Percentiles rank a stretch among this genome's conserved stretches.
Evolutionary conservation across 2,113 vertebrate genomes (phyloP).

Genomic region (Sitta europaea): DNA sequence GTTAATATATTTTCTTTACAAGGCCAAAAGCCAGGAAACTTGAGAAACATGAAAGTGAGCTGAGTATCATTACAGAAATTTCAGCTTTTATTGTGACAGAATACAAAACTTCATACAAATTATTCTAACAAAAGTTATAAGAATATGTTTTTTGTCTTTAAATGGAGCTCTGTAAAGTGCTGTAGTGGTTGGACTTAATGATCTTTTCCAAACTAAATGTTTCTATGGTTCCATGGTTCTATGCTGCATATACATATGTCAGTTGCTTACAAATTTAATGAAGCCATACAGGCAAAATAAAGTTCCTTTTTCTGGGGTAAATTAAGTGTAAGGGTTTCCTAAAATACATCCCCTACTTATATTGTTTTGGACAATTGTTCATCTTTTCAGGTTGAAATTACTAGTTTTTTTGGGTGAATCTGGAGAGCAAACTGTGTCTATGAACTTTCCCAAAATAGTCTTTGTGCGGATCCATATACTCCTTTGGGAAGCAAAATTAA

Average conservation of each 20-base stretch:
- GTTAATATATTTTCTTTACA: neutral
- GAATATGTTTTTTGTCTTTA: neutral
- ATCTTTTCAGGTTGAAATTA: neutral
- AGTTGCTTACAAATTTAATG: neutral
- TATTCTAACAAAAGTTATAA: neutral
- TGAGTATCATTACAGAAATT: slow-evolving; percentile 2
- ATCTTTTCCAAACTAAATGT: neutral
- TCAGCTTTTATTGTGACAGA: neutral
- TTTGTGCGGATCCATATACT: neutral
- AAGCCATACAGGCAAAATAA: neutral
- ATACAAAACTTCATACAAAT: neutral
- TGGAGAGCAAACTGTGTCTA: neutral
- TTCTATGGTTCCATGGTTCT: neutral
- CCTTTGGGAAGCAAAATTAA: neutral
- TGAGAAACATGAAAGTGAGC: neutral
- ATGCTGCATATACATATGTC: neutral
- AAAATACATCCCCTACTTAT: neutral
- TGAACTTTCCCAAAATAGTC: neutral
- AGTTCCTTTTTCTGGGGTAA: neutral
- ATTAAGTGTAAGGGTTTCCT: neutral
- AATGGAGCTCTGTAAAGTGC: neutral
- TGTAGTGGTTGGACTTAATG: rapidly evolving
- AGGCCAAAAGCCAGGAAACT: neutral
- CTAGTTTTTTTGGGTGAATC: neutral
- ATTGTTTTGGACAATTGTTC: neutral